A percentile compares a stretch with the other conserved stretches of the same genome.
Conservation (phyloP, 2,113 vertebrate species). For the Anolis carolinensis region DNA sequence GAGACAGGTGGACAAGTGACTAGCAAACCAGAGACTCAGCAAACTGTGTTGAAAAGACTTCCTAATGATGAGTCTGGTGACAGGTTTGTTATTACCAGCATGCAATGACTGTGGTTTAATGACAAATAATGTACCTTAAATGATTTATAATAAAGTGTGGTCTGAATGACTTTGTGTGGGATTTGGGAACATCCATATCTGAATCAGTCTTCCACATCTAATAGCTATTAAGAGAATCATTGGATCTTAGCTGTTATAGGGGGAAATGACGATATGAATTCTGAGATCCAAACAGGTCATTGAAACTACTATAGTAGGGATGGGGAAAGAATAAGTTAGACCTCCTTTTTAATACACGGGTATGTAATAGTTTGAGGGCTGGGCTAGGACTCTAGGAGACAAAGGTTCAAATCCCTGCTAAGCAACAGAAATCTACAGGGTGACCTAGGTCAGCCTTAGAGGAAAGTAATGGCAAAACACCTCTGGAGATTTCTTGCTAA, state of each 20-base stretch:
- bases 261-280: too few relatives aligned
- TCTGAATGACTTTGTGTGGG: constrained; percentile 40
- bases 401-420: too few relatives aligned
- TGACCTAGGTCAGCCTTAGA: too few relatives aligned
- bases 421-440: too few relatives aligned
- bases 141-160: constrained; percentile 43
- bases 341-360: too few relatives aligned
- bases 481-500: too few relatives aligned
- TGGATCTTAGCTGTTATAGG: constrained; percentile 31
- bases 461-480: too few relatives aligned
- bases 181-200: background rate
- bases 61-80: constrained; percentile 55
- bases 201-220: background rate
- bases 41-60: constrained; percentile 52
- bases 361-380: too few relatives aligned
- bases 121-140: constrained; percentile 43
- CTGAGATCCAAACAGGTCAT: background rate
- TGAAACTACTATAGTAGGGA: background rate
- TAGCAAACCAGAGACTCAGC: constrained; percentile 61
- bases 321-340: too few relatives aligned
- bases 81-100: constrained; percentile 64
- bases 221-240: background rate
- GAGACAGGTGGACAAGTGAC: constrained; percentile 61
- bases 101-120: constrained; percentile 58
- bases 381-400: too few relatives aligned